Evolutionary conservation across 1,140 invertebrate species (phyloP), one percentile per base, ranked within the genome.

Genomic region (Holotrichia oblita): DNA sequence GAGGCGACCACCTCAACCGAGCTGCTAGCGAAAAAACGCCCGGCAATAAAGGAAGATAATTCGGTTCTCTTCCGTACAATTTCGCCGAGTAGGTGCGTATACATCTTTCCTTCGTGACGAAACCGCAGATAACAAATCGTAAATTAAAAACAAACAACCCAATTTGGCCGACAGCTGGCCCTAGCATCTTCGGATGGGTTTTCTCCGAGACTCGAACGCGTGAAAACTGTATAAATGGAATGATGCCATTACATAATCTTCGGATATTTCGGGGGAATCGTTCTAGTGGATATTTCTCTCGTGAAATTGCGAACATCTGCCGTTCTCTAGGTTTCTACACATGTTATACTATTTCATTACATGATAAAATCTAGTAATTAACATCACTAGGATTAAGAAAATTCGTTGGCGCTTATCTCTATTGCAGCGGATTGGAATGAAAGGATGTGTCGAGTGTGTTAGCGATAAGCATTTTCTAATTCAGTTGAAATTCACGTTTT

Each of bases 121-220:
- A 55, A 17, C 48, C 48, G 14, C 48, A 55, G 48, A 55, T 55
- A 55, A 55, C 48, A 55, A 55, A 55, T 55, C 48, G 48, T 55
- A 55, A 55, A 55, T 55, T 55, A 55, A 55, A 55, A 55, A 55
- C 48, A 55, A 55, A 55, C 48, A 55, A 55, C 48, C 48, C 48
- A 55, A 55, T 55, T 55, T 55, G 14, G 48, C 17, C 48, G 48
- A 55, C 48, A 55, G 48, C 14, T n/a, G 48, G 48, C n/a, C 27
- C 27, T 55, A 55, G 6, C 48, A n/a, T 55, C 48, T 55, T 55
- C 17, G 14, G 12, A 17, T 6, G 14, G 6, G 14, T 17, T 17
- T 55, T 17, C 48, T 34, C 27, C 27, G 27, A 34, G 27, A 34
- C 27, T 17, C 3, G 48, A 55, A n/a, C 48, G 48, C 48, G 48